Evolutionary conservation across 2,113 vertebrate species (phyloP), one percentile per base, ranked within the genome.

Genomic region (Tichodroma muraria): DNA sequence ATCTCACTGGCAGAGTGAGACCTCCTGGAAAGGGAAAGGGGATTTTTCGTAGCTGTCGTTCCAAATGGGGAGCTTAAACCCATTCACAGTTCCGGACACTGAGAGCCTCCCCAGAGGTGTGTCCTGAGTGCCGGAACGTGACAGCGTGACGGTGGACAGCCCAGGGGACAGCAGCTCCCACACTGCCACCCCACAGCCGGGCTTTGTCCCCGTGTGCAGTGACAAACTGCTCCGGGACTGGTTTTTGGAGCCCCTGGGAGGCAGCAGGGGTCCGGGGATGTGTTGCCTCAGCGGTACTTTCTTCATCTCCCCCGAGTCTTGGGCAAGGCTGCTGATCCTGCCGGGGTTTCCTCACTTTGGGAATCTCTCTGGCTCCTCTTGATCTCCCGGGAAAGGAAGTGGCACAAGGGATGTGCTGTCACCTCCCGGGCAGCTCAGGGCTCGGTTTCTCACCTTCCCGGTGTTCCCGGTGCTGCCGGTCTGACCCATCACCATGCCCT

Each of bases 71-170:
- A 33, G 15, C 9, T 70, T 49, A 30, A 65, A 73, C 3, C 23
- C 30, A 3, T 9, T 16, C 1, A 0, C 1, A 3, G 35, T 17
- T 40, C 15, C 1, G 8, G 56, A 27, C 20, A 28, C 28, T 1
- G 24, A 19, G 40, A 77, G 18, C 11, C 27, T 45, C 63, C 68
- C 4, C 5, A 25, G 53, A 30, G 50, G 21, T 2, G 27, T 18
- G 56, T 52, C 54, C 33, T 1, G 6, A 28, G 40, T 4, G 42
- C 63, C 68, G 42, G 38, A 1, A 7, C 4, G 75, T 31, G 60
- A 12, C 60, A 69, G 45, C 0, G 6, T 4, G 49, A 23, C 2
- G 8, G n/a, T 20, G 56, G 19, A 23, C 53, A 61, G 54, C 60
- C 33, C 33, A 11, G 60, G 78, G 85, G 50, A 66, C 65, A 28